Conservation (phyloP, 2,888 invertebrate species). For the Hipparchia semele region DNA sequence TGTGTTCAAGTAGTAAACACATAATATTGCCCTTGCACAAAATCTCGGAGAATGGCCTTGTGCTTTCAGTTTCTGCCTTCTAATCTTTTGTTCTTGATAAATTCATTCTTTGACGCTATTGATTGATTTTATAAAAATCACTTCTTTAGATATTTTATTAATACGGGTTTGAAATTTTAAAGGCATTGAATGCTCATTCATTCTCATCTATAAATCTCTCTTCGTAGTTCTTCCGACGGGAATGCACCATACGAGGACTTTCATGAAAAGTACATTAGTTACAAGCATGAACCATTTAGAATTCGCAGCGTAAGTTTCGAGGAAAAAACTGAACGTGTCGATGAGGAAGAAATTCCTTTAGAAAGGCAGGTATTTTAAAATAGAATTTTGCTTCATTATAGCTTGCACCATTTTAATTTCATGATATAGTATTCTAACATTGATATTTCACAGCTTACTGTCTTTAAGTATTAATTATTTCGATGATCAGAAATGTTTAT, state of each 20-base stretch:
- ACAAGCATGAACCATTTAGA: constrained; percentile 87
- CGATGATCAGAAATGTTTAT: neutral
- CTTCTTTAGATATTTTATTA: neutral
- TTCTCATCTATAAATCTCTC: constrained; percentile 72
- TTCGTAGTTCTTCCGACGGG: constrained; percentile 82
- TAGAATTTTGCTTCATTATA: constrained; percentile 2
- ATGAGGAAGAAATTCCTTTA: constrained; percentile 63
- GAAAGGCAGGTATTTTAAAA: constrained; percentile 64
- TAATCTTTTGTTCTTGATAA: neutral
- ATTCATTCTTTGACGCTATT: neutral
- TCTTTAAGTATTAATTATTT: neutral
- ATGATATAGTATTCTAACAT: neutral
- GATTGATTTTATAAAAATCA: neutral
- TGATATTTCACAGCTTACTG: too few species aligned
- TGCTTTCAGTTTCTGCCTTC: neutral
- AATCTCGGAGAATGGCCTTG: neutral
- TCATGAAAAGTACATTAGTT: constrained; percentile 90
- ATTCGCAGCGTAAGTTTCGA: constrained; percentile 89
- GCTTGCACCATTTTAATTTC: neutral
- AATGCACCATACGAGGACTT: constrained; percentile 88
- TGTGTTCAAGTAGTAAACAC: too few species aligned
- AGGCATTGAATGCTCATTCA: constrained; percentile 54
- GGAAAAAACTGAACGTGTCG: constrained; percentile 77
- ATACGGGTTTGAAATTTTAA: constrained; percentile 18
- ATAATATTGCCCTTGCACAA: neutral